phyloP scores from a whole-genome alignment of 2,113 vertebrate genomes.

The Propithecus coquereli region DNA sequence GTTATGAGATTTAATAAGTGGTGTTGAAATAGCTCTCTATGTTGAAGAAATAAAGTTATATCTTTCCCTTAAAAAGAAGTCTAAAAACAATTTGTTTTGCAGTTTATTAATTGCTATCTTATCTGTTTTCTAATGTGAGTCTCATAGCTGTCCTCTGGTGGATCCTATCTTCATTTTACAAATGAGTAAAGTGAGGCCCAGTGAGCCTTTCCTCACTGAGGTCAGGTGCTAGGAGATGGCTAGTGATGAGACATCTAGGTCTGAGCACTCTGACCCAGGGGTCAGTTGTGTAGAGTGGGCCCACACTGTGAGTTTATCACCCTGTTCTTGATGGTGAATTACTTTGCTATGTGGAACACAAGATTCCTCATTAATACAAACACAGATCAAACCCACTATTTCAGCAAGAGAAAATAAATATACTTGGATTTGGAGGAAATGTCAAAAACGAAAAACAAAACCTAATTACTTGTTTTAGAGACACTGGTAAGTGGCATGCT shows the following conservation, averaged over 20 bases:
- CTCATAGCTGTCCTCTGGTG: neutral
- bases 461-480: neutral
- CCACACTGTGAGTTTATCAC: neutral
- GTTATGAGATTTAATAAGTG: neutral
- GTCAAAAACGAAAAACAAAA: neutral
- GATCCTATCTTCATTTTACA: neutral
- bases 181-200: neutral
- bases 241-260: neutral
- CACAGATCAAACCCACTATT: neutral
- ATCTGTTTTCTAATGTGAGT: neutral
- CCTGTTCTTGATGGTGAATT: neutral
- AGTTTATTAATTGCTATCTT: neutral
- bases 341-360: neutral
- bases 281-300: neutral
- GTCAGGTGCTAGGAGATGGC: neutral
- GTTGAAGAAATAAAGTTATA: constrained; percentile 17
- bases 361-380: neutral
- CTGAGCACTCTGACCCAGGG: neutral
- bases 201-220: neutral
- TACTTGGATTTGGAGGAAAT: neutral
- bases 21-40: neutral
- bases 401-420: constrained; percentile 26
- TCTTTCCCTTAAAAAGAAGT: neutral
- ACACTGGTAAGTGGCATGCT: neutral
- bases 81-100: neutral